Percentiles rank a stretch among this genome's conserved stretches.
phyloP scores from a whole-genome alignment of 2,888 invertebrate species.

The Pardosa pseudoannulata region DNA sequence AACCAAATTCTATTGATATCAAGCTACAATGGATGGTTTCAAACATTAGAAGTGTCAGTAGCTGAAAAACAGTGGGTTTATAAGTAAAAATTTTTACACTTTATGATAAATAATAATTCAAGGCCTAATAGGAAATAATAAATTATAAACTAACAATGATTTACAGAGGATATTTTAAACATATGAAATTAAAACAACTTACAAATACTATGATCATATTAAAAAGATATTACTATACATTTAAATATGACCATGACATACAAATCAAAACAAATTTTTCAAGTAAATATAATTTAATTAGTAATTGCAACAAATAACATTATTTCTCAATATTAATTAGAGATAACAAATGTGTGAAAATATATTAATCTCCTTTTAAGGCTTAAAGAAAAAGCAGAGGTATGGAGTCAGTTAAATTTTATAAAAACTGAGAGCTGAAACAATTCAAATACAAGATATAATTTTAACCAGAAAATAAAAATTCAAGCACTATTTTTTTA shows the following conservation, averaged over 20 bases:
- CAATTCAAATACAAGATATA: too few relatives aligned
- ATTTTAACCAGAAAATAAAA: too few relatives aligned
- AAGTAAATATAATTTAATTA: not conserved
- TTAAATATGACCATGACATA: constrained; percentile 29
- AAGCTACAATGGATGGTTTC: constrained; percentile 60
- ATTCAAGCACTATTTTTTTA: too few relatives aligned
- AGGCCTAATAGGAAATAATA: constrained; percentile 34
- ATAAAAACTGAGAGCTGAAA: too few relatives aligned
- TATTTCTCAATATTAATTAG: not conserved
- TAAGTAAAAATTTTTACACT: constrained; percentile 39
- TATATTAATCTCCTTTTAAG: too few relatives aligned
- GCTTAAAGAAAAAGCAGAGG: too few relatives aligned
- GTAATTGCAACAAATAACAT: not conserved
- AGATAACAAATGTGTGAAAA: constrained; percentile 21
- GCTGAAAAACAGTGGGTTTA: constrained; percentile 50
- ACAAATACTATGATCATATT: constrained; percentile 16
- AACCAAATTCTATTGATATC: constrained; percentile 41
- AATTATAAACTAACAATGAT: constrained; percentile 40
- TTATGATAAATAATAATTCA: constrained; percentile 51
- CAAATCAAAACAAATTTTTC: not conserved
- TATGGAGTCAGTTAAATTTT: too few relatives aligned
- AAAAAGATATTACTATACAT: constrained; percentile 47
- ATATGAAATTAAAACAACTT: constrained; percentile 37
- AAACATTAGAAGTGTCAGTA: constrained; percentile 18
- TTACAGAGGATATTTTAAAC: constrained; percentile 51